A percentile compares a stretch with the other conserved stretches of the same genome.
Conservation (phyloP, 2,797 vertebrate genomes). For the Chloroceryle amazona region DNA sequence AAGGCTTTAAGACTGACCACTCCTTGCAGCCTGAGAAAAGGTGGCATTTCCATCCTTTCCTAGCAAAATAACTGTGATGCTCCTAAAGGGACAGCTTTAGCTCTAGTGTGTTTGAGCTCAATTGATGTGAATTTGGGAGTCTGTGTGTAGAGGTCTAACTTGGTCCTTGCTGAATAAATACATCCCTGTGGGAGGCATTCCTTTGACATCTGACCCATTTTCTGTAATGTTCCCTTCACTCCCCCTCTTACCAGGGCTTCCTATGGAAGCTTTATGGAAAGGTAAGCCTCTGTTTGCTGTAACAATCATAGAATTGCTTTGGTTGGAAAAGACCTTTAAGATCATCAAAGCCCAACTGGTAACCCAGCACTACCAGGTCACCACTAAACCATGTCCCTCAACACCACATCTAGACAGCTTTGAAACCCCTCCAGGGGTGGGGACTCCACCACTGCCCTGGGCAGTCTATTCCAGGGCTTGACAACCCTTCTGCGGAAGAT, state of each 20-base stretch:
- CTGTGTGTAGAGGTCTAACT: not conserved
- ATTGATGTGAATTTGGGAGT: not conserved
- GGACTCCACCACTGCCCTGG: not conserved
- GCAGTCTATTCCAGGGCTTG: not conserved
- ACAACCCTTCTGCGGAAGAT: no score
- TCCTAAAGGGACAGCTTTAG: not conserved
- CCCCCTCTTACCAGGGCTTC: not conserved
- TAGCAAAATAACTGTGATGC: not conserved
- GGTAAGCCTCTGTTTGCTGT: not conserved
- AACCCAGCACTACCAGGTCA: not conserved
- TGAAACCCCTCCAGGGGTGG: not conserved
- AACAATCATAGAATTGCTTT: not conserved
- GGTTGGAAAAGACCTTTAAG: not conserved
- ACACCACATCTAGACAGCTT: not conserved
- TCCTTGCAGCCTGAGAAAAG: not conserved
- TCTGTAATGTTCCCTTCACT: not conserved
- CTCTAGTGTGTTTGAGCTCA: not conserved
- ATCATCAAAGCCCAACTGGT: no score
- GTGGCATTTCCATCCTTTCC: not conserved
- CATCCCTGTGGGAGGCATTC: not conserved
- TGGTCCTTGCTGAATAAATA: not conserved
- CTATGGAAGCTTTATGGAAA: not conserved
- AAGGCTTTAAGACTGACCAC: not conserved
- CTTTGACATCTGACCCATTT: not conserved
- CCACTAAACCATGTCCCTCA: not conserved